Evolutionary conservation across 2,888 invertebrate species (phyloP), one percentile per base, ranked within the genome.

Genomic region (Schizotus pectinicornis): DNA sequence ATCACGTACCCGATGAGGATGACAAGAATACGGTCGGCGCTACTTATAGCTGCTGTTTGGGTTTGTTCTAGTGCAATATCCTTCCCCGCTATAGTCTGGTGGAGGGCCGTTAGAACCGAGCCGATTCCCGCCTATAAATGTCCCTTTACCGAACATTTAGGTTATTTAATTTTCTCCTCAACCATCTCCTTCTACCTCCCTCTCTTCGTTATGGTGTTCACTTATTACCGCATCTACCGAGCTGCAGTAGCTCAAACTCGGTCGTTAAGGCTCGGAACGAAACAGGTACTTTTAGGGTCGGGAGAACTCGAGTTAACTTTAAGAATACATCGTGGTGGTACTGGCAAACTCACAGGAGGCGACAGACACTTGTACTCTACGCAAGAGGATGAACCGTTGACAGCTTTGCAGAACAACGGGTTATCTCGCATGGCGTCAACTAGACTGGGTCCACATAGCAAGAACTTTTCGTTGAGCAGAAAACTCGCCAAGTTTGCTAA

Each of bases 171-270:
- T 77, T 97, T 98, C 82, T 98, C 98, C 8, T 98, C 98, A 42
- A 91, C 95, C 63, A 95, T 99, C 74, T 98, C 98, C 12, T 99
- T 99, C 82, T 99, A 98, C 80, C 85, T 96, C 68, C 99, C 99
- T 30, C 83, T 98, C 30, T 88, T 95, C 77, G 94, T 99, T 54
- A 99, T 99, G 95, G 92, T 98, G 65, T 97, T 98, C 80, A 98
- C 98, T 3, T 99, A 99, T 79, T 96, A 94, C 79, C 88, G 93
- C 67, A 98, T 98, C 70, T 98, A 98, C 81, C 85, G 92, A 39
- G 97, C 97, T 2, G 98, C 98, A 3, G 91, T 92, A 1, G 90
- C 91, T 69, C 97, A 97, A 81, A 95, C 95, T 51, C 85, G 91
- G 63, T 95, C 95, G 50, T 83, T 98, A 33, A 91, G 94, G 75